Evolutionary conservation across 2,888 invertebrate genomes (phyloP), one percentile per base, ranked within the genome.

Genomic region (Platypus cylindrus): DNA sequence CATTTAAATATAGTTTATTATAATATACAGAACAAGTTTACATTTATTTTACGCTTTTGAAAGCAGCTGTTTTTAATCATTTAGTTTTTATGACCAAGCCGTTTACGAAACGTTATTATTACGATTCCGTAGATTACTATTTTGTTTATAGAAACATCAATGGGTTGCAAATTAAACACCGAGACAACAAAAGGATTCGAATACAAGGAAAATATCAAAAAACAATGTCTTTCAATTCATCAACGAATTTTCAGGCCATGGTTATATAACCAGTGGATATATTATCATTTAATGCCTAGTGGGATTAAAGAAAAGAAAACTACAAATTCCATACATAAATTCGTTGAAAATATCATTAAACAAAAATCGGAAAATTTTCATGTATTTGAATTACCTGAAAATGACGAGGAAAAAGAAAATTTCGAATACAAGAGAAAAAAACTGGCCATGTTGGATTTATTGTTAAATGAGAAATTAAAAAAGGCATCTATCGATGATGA

Each of bases 381-480:
- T 16, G 40, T 32, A 7, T 46, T 48, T 17, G 18, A 42, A 3
- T 15, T 35, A 9, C 9, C 5, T 9, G 30, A 36, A n/a, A 25
- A 5, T 11, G 25, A 25, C 5, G 12, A 9, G 5, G 5, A 5
- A 8, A 11, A 11, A 29, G 37, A 37, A 4, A 32, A 41, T 5
- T 34, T 17, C 49, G 65, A 52, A 13, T 45, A 44, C 38, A 39
- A 43, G 2, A 57, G 65, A 50, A 70, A 66, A 40, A 66, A 67
- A 17, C 30, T 48, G 30, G 49, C 50, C 9, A 46, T 55, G 40
- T 32, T 55, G 17, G 54, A 54, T 43, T 32, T 54, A 17, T 26
- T 55, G 5, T 31, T 55, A 9, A 45, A 48, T 29, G 50, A 45
- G 1, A 46, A 50, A 36, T 16, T 43, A 15, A 35, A 32, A 3